Base-by-base conservation (phyloP, 2,797 vertebrate species). In the Micrastur ruficollis region DNA sequence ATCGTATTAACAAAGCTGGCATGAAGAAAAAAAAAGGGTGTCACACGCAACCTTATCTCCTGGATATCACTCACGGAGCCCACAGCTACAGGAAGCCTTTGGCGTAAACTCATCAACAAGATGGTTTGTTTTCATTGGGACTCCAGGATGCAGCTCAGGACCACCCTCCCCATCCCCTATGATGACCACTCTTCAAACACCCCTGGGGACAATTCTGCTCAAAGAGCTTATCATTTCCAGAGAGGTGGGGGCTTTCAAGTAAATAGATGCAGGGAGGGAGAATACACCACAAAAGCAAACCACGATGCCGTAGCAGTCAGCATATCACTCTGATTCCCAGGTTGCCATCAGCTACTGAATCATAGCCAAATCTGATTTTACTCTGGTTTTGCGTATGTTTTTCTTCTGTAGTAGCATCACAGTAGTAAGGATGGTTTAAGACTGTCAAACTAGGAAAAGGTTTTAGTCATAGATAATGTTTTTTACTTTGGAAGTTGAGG, bases 291-390 rank as follows among this genome's bases (percentile, higher is more conserved):
- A 56, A 23, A 23, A 63, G 36, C 42, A 76, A 62, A 23, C 32
- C 34, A 18, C 2, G 27, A 29, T 20, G n/a, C 50, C 1, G 1
- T 7, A 26, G 19, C 1, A 4, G 31, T 16, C 56, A 55, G 49
- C 2, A 1, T 14, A n/a, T n/a, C 1, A 1, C 56, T 42, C 34
- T 2, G 9, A 27, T 29, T 34, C 42, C 18, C 63, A 56, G 55
- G 31, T 68, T 32, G 5, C 36, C 36, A 49, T 16, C 49, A 76
- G 17, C 40, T 47, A 46, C n/a, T 26, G 38, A 46, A 14, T 31
- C 16, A 8, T 4, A 5, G 50, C 40, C 42, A 70, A 23, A 71
- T 12, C 49, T 42, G 26, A 49, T 32, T 49, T 70, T 16, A 27
- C 26, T 38, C 6, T 31, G 31, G 1, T 10, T 68, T 21, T 47